Base-by-base conservation (phyloP, 2,113 vertebrate species). In the Cacatua alba region DNA sequence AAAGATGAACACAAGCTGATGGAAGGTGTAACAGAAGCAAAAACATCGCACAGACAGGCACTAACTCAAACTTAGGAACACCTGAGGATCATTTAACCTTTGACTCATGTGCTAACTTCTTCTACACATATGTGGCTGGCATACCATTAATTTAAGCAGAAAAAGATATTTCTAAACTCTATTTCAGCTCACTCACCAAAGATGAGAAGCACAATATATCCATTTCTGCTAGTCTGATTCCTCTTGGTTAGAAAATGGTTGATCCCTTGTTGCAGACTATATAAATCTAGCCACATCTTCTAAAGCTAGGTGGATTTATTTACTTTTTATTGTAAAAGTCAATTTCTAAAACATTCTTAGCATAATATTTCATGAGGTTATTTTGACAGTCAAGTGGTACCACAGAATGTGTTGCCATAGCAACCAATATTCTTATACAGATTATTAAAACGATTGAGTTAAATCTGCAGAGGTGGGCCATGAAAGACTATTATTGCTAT, bases 361-460 rank as follows among this genome's bases (percentile, higher is more conserved):
- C 68, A 51, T 46, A 49, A 16, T 85, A 92, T 91, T 92, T 96
- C 72, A 90, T 71, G 19, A 96, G 77, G 71, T 96, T 94, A 97
- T 94, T 95, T 92, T 94, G 87, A 96, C 77, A 95, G 69, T 74
- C 53, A 63, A 95, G 74, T 92, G 85, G 87, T 87, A 57, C 51
- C 86, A 93, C 24, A 46, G 87, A 83, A 68, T 57, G 53, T 76
- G 95, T 96, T 95, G 64, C 81, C 74, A 92, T 89, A 89, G 93
- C 65, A 94, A 97, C 97, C 75, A 69, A 62, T 79, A 93, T 72
- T 92, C 94, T 87, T 83, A 70, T 71, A 81, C 37, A 75, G 72
- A 67, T 92, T 92, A 96, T 95, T 86, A 91, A 92, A 90, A 94
- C 41, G 86, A 71, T 46, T 31, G 37, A 64, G 81, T 95, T 94